Percentiles rank a stretch among this genome's conserved stretches.
These are phyloP conservation scores for Cataglyphis cursor DNA, from an alignment of 2,888 invertebrate species.

Conservation along the genomic window DNA sequence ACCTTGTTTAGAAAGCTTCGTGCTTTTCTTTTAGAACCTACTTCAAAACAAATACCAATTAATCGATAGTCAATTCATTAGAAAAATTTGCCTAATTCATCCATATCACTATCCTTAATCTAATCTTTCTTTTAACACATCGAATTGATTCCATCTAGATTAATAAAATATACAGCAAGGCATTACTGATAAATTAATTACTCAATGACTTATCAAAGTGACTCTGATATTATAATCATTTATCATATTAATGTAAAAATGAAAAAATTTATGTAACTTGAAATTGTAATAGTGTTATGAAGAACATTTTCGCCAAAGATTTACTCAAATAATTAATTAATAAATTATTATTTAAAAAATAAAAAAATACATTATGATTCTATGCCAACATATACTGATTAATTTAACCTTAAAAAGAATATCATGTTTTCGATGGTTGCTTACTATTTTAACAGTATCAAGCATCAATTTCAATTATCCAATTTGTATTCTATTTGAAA, in stretches of 20 bases:
- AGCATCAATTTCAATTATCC: neutral
- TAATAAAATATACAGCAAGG: neutral
- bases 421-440: no score
- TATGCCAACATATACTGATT: neutral
- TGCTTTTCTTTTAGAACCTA: neutral
- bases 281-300: neutral
- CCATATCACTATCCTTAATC: neutral
- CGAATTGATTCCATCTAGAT: neutral
- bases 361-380: neutral
- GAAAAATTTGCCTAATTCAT: neutral
- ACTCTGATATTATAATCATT: neutral
- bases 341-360: neutral
- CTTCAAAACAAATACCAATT: neutral
- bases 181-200: neutral
- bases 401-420: slow-evolving; percentile 13
- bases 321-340: neutral
- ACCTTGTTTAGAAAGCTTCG: neutral
- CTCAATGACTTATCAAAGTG: neutral
- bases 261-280: neutral
- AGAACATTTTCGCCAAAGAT: neutral
- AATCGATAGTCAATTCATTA: neutral
- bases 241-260: neutral
- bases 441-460: neutral
- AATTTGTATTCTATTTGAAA: neutral
- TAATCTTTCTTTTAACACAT: neutral